A percentile compares a stretch with the other conserved stretches of the same genome.
phyloP scores from a whole-genome alignment of 1,140 invertebrate genomes.

The Lepidurus apus region DNA sequence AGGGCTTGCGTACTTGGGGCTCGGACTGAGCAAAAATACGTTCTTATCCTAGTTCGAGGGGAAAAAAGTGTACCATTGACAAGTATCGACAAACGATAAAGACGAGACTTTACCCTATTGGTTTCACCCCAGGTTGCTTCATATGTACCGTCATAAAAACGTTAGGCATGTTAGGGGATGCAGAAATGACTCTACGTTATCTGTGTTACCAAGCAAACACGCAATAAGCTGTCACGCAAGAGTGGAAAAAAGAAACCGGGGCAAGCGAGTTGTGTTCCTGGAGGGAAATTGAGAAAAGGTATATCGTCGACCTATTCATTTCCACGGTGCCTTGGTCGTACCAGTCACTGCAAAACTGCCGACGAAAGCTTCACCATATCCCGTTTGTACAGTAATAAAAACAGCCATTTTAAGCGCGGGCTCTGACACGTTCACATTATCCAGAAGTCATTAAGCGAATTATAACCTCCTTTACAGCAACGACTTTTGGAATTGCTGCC shows the following conservation, averaged over 20 bases:
- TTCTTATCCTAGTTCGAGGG: background rate
- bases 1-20: background rate
- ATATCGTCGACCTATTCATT: background rate
- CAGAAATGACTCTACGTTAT: conserved; percentile 10
- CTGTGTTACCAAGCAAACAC: conserved; percentile 21
- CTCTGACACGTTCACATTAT: no score
- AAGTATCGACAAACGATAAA: conserved; percentile 19
- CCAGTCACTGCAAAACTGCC: background rate
- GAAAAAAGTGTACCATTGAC: conserved; percentile 4
- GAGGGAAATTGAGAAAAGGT: background rate
- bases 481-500: no score
- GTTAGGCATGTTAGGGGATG: background rate
- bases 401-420: background rate
- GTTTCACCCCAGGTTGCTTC: conserved; percentile 2
- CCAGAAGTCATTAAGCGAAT: no score
- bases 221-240: conserved; percentile 18
- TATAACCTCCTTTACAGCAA: no score
- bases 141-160: background rate
- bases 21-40: background rate
- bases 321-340: conserved; percentile 3
- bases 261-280: background rate
- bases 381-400: background rate
- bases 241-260: background rate
- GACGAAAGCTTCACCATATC: background rate
- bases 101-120: conserved; percentile 16